A percentile compares a stretch with the other conserved stretches of the same genome.
These are phyloP conservation scores for Hirudinaria manillensis DNA, from an alignment of 2,888 invertebrate species.

Conservation along the genomic window DNA sequence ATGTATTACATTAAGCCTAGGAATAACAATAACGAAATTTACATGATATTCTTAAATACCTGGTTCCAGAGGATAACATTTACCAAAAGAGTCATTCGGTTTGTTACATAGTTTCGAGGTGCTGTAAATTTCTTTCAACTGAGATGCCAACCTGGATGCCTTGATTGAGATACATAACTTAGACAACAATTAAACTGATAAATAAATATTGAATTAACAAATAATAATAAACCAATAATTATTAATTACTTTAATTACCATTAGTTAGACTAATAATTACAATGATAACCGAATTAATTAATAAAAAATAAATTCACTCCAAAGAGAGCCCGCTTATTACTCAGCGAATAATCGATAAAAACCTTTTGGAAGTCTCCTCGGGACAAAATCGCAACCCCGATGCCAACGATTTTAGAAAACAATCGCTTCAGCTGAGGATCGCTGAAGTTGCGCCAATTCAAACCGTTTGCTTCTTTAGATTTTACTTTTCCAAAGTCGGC, in stretches of 20 bases:
- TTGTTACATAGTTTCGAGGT: conserved; percentile 59
- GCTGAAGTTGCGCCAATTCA: conserved; percentile 68
- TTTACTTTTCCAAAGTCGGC: conserved; percentile 66
- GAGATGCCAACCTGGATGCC: conserved; percentile 56
- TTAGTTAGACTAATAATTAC: neutral
- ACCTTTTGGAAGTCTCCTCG: too few relatives aligned
- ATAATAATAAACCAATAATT: too few relatives aligned
- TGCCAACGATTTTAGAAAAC: conserved; percentile 65
- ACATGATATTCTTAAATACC: conserved; percentile 3
- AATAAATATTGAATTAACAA: too few relatives aligned
- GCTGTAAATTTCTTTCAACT: conserved; percentile 62
- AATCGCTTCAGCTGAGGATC: conserved; percentile 68
- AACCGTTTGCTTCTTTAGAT: conserved; percentile 70
- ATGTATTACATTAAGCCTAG: neutral
- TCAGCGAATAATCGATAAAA: too few relatives aligned
- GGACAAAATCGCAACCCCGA: too few relatives aligned
- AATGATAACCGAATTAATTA: neutral
- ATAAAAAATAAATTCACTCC: neutral
- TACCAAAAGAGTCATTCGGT: conserved; percentile 26
- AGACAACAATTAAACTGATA: neutral
- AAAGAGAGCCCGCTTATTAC: too few relatives aligned
- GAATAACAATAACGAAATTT: neutral
- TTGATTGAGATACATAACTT: conserved; percentile 36
- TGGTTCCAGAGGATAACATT: conserved; percentile 33
- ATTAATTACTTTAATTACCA: too few relatives aligned